A percentile compares a stretch with the other conserved stretches of the same genome.
phyloP scores from a whole-genome alignment of 2,888 invertebrate genomes.

The Pandemis corylana region DNA sequence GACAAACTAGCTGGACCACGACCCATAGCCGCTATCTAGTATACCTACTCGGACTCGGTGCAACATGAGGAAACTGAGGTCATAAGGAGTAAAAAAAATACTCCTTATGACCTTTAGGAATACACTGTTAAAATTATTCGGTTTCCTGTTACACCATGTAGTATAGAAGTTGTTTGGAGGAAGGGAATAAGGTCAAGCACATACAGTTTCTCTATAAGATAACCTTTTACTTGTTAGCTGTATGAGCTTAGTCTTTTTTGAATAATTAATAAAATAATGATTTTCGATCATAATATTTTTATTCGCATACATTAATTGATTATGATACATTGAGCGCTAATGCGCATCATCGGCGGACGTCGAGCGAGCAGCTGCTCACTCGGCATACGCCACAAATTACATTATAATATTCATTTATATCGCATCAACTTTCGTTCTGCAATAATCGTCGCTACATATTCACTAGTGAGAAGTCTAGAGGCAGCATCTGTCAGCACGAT shows the following conservation, averaged over 20 bases:
- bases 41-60: no score
- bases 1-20: no score
- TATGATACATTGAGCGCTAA: conserved; percentile 82
- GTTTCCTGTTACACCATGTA: no score
- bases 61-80: no score
- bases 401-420: conserved; percentile 78
- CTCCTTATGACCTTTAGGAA: no score
- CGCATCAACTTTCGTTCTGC: conserved; percentile 77
- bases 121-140: no score
- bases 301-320: conserved; percentile 84
- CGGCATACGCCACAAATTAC: conserved; percentile 74
- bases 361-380: conserved; percentile 57
- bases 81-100: background rate
- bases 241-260: background rate
- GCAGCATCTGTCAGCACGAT: conserved; percentile 73
- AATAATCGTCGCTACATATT: conserved; percentile 81
- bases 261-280: conserved; percentile 48
- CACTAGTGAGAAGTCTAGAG: conserved; percentile 82
- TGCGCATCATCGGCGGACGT: conserved; percentile 64
- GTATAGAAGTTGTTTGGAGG: background rate
- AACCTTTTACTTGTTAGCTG: background rate
- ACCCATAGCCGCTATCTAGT: no score
- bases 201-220: background rate
- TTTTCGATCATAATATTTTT: conserved; percentile 80
- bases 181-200: background rate